Conservation (phyloP, 2,113 vertebrate species). For the Ursus arctos region DNA sequence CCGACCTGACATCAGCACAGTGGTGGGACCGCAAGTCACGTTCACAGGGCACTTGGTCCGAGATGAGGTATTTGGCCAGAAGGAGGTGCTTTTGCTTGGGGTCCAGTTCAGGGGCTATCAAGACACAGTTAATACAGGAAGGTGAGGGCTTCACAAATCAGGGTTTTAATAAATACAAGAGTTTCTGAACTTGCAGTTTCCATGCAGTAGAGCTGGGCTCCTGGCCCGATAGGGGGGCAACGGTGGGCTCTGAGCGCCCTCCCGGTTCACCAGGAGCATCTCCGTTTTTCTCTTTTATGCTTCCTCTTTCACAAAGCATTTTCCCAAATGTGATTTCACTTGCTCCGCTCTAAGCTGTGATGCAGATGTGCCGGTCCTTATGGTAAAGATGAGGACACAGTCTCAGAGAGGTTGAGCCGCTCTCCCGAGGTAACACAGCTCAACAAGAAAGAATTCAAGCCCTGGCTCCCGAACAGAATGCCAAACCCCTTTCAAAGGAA, state of each 20-base stretch:
- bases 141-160: not conserved
- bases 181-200: not conserved
- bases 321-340: not conserved
- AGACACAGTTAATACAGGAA: not conserved
- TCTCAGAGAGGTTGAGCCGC: not conserved
- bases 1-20: fast-evolving
- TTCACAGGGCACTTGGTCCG: fast-evolving
- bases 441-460: not conserved
- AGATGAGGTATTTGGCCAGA: not conserved
- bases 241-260: not conserved
- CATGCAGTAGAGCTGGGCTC: not conserved
- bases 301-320: not conserved
- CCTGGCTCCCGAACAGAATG: not conserved
- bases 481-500: not conserved
- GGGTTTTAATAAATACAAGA: not conserved
- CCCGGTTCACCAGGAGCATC: not conserved
- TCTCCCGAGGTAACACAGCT: not conserved
- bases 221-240: not conserved
- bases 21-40: not conserved
- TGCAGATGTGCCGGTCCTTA: not conserved
- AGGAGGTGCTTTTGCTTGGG: not conserved
- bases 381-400: not conserved
- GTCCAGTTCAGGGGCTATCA: not conserved
- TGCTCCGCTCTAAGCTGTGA: not conserved
- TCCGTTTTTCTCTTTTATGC: not conserved